Conservation (phyloP, 2,113 vertebrate genomes). For the human (Homo sapiens) region DNA sequence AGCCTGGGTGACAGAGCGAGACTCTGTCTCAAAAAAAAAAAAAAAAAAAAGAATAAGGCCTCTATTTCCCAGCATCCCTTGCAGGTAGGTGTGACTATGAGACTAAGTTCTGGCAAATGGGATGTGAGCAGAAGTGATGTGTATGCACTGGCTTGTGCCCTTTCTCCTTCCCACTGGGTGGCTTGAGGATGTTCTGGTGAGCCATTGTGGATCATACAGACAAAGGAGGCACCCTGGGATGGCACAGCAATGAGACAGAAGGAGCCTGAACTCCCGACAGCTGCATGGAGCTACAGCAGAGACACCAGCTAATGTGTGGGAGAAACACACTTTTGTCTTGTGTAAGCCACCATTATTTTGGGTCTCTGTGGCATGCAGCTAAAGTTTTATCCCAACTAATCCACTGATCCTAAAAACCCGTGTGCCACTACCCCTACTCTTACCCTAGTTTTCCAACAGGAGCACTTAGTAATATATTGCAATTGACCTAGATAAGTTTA, state of each 20-base stretch:
- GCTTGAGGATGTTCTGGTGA: neutral
- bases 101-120: neutral
- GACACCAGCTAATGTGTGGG: neutral
- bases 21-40: too few relatives aligned
- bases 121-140: neutral
- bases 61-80: neutral
- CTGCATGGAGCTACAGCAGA: neutral
- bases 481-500: neutral
- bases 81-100: neutral
- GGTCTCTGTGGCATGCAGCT: neutral
- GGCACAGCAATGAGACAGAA: neutral
- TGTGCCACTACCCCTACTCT: neutral
- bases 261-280: neutral
- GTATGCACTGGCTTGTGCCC: neutral
- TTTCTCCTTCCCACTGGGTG: neutral
- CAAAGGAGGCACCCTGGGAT: neutral
- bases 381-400: neutral
- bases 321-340: neutral
- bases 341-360: neutral
- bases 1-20: too few relatives aligned
- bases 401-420: neutral
- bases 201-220: neutral
- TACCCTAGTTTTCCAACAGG: neutral
- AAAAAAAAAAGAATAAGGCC: neutral
- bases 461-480: neutral